Evolutionary conservation across 1,140 invertebrate species (phyloP), one percentile per base, ranked within the genome.

Genomic region (Euborellia annulipes): DNA sequence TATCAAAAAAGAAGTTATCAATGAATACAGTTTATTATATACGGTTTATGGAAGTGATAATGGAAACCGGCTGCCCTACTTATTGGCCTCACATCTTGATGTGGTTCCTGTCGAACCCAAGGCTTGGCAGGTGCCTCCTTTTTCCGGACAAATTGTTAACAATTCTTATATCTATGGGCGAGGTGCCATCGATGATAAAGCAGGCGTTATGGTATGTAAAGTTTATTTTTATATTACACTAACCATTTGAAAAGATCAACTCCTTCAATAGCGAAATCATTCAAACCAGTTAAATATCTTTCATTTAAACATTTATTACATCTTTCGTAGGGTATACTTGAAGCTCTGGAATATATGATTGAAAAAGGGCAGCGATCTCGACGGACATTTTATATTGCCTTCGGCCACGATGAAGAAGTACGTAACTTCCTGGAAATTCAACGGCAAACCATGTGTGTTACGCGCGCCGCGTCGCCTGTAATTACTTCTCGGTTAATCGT

Each of bases 371-470:
- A 61, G 43, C 52, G 55, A 48, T 69, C 71, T 3, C 46, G 57
- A 32, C 55, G 73, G 51, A 59, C 65, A 32, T 69, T 75, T 54
- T 74, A 67, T 52, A 54, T 75, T 19, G 71, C 64, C n/a, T 73
- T 74, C 61, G 73, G 73, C 3, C 73, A 75, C 57, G 73, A 76
- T 60, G 73, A 75, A 59, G 73, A 75, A 59, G 71, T 73, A 55
- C 44, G 46, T 43, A 18, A n/a, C n/a, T n/a, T n/a, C n/a, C n/a
- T n/a, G n/a, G n/a, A n/a, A n/a, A n/a, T n/a, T n/a, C n/a, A n/a
- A n/a, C n/a, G n/a, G n/a, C n/a, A n/a, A n/a, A n/a, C n/a, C n/a
- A n/a, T n/a, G n/a, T n/a, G n/a, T n/a, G n/a, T n/a, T n/a, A n/a
- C n/a, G n/a, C n/a, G n/a, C n/a, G n/a, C n/a, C n/a, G n/a, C n/a